Percentiles rank a stretch among this genome's conserved stretches.
phyloP scores from a whole-genome alignment of 2,113 vertebrate species.

The Todiramphus saurophagus region DNA sequence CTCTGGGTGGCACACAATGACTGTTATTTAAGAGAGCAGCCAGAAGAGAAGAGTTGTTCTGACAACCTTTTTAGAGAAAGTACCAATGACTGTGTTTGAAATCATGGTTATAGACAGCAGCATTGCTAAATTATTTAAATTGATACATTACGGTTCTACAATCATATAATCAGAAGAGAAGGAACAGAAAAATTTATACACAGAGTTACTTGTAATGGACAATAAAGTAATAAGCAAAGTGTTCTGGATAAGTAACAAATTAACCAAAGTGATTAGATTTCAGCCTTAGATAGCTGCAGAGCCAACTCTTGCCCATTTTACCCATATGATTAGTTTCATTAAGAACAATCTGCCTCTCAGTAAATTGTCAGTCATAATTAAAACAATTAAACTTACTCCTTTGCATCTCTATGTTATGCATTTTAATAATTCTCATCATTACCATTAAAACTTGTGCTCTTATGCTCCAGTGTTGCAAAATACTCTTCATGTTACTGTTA shows the following conservation, averaged over 20 bases:
- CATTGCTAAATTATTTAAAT: not conserved
- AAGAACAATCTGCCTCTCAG: not conserved
- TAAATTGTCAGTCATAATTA: constrained; percentile 7
- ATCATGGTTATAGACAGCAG: not conserved
- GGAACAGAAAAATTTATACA: not conserved
- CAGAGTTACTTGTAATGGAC: not conserved
- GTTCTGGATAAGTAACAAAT: not conserved
- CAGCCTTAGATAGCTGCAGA: not conserved
- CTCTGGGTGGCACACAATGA: constrained; percentile 63
- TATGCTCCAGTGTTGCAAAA: not conserved
- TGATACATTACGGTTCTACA: not conserved
- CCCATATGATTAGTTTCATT: not conserved
- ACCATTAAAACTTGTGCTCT: not conserved
- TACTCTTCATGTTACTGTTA: not conserved
- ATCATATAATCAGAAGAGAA: not conserved
- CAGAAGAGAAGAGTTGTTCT: not conserved
- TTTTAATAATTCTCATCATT: constrained; percentile 8
- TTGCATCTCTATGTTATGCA: not conserved
- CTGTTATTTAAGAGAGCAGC: constrained; percentile 1
- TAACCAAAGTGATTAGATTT: constrained; percentile 4
- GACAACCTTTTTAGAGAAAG: not conserved
- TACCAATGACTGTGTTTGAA: not conserved
- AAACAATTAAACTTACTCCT: not conserved
- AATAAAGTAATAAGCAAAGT: not conserved
- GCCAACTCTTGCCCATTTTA: not conserved